A percentile compares a stretch with the other conserved stretches of the same genome.
phyloP scores from a whole-genome alignment of 2,113 vertebrate species.

The Amazona guildingii region DNA sequence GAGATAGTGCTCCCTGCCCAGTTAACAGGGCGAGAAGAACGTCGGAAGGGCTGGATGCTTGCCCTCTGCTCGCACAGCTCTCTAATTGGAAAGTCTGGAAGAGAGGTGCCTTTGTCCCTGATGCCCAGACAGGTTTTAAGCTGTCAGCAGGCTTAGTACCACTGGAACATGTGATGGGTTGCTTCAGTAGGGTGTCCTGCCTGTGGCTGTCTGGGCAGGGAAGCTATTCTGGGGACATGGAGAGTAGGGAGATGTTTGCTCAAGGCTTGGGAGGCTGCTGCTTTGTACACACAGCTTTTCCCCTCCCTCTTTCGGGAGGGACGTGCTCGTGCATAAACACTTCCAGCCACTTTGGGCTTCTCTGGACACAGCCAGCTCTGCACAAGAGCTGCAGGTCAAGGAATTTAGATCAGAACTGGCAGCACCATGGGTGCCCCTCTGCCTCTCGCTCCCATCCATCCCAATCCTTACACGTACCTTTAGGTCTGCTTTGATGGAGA shows the following conservation, averaged over 20 bases:
- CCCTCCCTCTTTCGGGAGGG: background rate
- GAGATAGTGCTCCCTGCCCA: background rate
- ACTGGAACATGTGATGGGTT: too few relatives aligned
- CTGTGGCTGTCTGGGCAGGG: accelerated
- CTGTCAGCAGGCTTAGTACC: background rate
- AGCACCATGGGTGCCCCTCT: background rate
- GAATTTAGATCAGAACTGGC: background rate
- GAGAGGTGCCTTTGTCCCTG: background rate
- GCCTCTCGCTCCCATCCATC: background rate
- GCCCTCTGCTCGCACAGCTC: background rate
- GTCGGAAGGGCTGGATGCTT: background rate
- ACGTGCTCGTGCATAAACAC: accelerated
- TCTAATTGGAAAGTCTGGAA: background rate
- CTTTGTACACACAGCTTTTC: background rate
- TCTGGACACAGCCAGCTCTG: background rate
- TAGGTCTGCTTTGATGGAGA: background rate
- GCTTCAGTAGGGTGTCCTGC: background rate
- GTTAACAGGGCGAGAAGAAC: background rate
- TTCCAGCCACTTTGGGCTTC: background rate
- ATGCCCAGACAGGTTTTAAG: background rate
- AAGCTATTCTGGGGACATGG: background rate
- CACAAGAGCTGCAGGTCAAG: background rate
- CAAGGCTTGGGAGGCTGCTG: background rate
- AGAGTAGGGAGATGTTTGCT: background rate
- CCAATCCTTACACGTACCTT: background rate